Evolutionary conservation across 2,888 invertebrate genomes (phyloP), one percentile per base, ranked within the genome.

Genomic region (Meteorus cinctellus): DNA sequence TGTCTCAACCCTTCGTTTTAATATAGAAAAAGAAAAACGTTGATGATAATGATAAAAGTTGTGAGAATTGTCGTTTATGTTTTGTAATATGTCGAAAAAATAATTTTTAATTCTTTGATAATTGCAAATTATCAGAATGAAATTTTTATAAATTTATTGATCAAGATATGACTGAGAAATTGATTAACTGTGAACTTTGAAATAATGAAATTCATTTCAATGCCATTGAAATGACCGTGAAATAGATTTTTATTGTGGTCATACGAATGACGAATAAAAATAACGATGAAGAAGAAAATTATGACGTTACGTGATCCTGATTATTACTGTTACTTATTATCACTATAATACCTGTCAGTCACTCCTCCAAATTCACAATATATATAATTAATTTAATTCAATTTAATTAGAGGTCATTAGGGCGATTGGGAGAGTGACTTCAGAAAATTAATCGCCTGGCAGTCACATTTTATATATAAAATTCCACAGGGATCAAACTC

Each of bases 311-410:
- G 29, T 55, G 27, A 55, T 31, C n/a, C 34, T n/a, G 36, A 66
- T 59, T 66, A 51, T 72, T 75, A 71, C 76, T 63, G 41, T 70
- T 24, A 31, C 60, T 69, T 63, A 27, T 34, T 45, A 41, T 34
- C 67, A 71, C 12, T 29, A 19, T 34, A 45, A 62, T 29, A 31
- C 51, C 45, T 68, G 45, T 68, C 68, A 51, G 27, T 48, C 45
- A 45, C 27, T 31, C 41, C 68, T 69, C 74, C 14, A 27, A 12
- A 68, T 66, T 14, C 27, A 36, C 8, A 45, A 10, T 51, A 24
- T 55, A 76, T 74, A 77, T 79, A 76, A 78, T 79, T 79, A 76
- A 79, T 78, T 75, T 48, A 69, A 65, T 75, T 78, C 76, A 79
- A 78, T 79, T 78, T 45, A 75, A 78, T 78, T 75, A 78, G 71